Evolutionary conservation across 2,888 invertebrate species (phyloP), one percentile per base, ranked within the genome.

Genomic region (Trissoscelio sp.): DNA sequence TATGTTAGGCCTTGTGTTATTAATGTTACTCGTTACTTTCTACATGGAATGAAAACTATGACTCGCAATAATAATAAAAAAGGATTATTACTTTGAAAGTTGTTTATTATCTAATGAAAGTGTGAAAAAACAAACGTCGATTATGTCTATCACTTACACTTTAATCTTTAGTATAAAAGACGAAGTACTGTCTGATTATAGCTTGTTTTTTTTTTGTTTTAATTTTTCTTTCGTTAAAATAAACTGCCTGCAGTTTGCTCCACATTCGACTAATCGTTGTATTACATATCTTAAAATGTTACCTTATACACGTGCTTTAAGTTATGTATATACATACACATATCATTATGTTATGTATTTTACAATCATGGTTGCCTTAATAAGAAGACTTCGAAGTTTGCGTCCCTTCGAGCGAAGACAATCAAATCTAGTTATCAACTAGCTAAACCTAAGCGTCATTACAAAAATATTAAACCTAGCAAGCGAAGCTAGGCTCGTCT

Each of bases 391-490:
- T 12, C 42, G 22, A 57, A 34, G 44, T 16, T 0, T 31, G 6
- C 7, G 6, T 31, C 6, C 6, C 44, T 67, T 74, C 37, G 28
- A 75, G 31, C 34, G 66, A 82, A 57, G 81, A 67, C 67, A 83
- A 67, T 82, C 62, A 80, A 83, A 57, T 74, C 84, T 84, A 89
- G 87, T 86, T 90, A 89, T 84, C 87, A 90, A 90, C 86, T 87
- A 89, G 81, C 88, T 90, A 88, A 84, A 80, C 82, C 88, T 89
- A 89, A 87, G 90, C 91, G 86, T 89, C 86, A 88, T 91, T 91
- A 91, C 90, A 91, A 91, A 91, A 91, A 91, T 91, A 91, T 91
- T 91, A 90, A 91, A 91, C 90, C 91, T 91, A 91, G 87, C 88
- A 91, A 91, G 90, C 91, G 84, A 89, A 90, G 89, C 89, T 90